These are phyloP conservation scores for Myxocyprinus asiaticus DNA, from an alignment of 2,113 vertebrate species.

Conservation along the genomic window DNA sequence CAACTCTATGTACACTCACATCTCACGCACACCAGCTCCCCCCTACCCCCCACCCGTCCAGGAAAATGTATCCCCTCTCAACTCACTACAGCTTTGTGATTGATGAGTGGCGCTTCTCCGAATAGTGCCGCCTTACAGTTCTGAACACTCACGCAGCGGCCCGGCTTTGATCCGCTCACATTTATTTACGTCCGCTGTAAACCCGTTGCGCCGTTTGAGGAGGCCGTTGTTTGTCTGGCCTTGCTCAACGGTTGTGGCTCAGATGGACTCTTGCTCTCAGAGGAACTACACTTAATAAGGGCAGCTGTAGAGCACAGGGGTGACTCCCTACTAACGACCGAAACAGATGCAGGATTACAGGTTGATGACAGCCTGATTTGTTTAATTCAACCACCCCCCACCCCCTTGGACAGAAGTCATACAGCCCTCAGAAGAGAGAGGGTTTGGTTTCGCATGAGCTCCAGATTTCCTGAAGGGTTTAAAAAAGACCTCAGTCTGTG, in stretches of 20 bases:
- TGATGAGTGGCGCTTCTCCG: constrained; percentile 50
- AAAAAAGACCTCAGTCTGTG: not conserved
- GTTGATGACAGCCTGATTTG: constrained; percentile 54
- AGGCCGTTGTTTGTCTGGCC: not conserved
- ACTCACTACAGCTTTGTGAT: constrained; percentile 43
- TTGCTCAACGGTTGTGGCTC: not conserved
- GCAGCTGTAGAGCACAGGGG: not conserved
- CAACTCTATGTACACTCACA: not conserved
- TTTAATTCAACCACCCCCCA: constrained; percentile 46
- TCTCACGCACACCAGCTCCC: not conserved
- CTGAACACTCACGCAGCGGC: constrained; percentile 7
- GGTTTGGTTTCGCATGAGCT: constrained; percentile 12
- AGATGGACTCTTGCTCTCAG: not conserved
- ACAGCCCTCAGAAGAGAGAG: not conserved
- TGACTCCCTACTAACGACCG: constrained; percentile 32
- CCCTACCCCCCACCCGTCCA: not conserved
- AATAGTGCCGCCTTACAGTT: constrained; percentile 53
- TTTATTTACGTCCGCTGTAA: constrained; percentile 18
- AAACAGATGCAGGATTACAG: constrained; percentile 49
- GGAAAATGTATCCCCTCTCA: constrained; percentile 24
- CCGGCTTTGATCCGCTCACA: not conserved
- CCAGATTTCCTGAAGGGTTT: constrained; percentile 19
- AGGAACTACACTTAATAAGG: constrained; percentile 43
- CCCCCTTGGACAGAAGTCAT: not conserved
- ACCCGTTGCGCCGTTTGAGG: not conserved